phyloP scores from a whole-genome alignment of 2,888 invertebrate genomes.

The Dexiosoma caninum region DNA sequence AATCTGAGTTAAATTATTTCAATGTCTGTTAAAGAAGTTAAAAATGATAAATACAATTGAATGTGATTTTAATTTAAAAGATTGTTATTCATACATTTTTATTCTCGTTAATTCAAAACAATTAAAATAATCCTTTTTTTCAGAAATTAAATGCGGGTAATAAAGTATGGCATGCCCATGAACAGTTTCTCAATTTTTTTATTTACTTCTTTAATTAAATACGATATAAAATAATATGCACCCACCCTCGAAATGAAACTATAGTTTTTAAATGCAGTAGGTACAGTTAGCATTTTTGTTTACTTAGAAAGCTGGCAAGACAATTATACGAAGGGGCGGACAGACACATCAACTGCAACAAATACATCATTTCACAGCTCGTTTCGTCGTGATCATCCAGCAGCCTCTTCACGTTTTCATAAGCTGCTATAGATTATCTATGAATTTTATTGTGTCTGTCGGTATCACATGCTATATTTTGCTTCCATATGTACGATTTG shows the following conservation, averaged over 20 bases:
- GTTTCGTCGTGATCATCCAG: neutral
- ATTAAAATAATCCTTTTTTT: neutral
- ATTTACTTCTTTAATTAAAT: slow-evolving; percentile 13
- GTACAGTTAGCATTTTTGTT: neutral
- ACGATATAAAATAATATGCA: slow-evolving; percentile 23
- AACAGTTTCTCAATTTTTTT: too few species aligned
- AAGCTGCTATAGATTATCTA: slow-evolving; percentile 43
- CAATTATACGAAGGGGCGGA: neutral
- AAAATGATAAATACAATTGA: slow-evolving; percentile 20
- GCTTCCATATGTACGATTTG: too few species aligned
- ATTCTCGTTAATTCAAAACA: neutral
- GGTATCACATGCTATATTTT: neutral
- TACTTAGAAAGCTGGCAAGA: neutral
- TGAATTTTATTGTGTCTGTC: slow-evolving; percentile 16
- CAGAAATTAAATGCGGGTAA: slow-evolving; percentile 18
- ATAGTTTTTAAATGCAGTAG: neutral
- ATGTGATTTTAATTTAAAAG: neutral
- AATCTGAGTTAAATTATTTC: neutral
- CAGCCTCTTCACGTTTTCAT: neutral
- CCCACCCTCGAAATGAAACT: slow-evolving; percentile 23
- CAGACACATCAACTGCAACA: neutral
- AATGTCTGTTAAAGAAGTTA: neutral
- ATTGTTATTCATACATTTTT: neutral
- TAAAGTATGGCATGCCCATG: slow-evolving; percentile 22
- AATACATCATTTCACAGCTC: neutral